phyloP scores from a whole-genome alignment of 2,797 vertebrate species.

The Gallinago stenura region DNA sequence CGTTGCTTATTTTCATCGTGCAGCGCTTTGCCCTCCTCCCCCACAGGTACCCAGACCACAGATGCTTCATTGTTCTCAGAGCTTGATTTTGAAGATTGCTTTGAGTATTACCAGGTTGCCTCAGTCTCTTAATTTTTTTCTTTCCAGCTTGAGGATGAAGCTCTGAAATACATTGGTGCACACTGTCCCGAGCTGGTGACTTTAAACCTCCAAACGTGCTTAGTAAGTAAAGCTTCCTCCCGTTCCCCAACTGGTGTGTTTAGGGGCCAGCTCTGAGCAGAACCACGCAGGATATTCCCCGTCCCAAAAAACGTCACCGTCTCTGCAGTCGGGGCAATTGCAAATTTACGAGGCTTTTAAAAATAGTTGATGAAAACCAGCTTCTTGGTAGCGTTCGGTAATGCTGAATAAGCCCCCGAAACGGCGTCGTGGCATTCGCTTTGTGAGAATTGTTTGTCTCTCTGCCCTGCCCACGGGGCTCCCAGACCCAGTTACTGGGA shows the following conservation, averaged over 20 bases:
- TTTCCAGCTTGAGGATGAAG: conserved; percentile 93
- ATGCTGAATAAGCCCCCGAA: not conserved
- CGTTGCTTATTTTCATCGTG: not conserved
- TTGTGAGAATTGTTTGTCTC: not conserved
- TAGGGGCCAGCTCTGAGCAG: not conserved
- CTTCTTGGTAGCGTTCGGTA: not conserved
- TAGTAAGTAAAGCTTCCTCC: conserved; percentile 82
- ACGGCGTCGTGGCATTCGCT: not conserved
- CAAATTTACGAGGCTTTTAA: not conserved
- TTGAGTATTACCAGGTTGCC: not conserved
- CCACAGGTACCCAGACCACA: not conserved
- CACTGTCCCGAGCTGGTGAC: conserved; percentile 95
- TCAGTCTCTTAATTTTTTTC: not conserved
- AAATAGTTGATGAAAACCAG: not conserved
- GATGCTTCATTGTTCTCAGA: not conserved
- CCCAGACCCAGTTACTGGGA: not conserved
- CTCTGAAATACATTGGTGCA: conserved; percentile 93
- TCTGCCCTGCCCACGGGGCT: not conserved
- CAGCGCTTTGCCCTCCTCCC: not conserved
- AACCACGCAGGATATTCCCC: not conserved
- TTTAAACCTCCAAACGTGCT: conserved; percentile 94
- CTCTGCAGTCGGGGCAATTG: not conserved
- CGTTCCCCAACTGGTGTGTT: not conserved
- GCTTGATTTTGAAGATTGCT: not conserved
- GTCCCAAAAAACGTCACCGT: rapidly evolving